Evolutionary conservation across 2,113 vertebrate genomes (phyloP).

Genomic region (Reinhardtius hippoglossoides): DNA sequence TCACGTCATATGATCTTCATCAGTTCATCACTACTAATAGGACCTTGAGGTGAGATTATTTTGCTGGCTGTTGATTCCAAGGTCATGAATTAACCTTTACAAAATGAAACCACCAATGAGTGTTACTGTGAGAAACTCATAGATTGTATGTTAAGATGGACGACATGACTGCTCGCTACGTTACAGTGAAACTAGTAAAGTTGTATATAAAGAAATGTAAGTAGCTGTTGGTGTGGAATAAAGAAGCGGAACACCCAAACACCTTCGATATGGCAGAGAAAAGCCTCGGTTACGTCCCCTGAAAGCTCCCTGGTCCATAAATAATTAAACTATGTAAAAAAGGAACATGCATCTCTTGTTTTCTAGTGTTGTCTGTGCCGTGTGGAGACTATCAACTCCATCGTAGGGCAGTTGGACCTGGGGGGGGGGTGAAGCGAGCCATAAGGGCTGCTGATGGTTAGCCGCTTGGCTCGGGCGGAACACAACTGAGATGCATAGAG

Average conservation of each 20-base stretch:
- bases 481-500: conserved; percentile 41
- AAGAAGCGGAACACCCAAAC: neutral
- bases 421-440: conserved; percentile 43
- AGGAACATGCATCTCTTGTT: neutral
- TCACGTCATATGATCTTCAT: too few species aligned
- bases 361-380: neutral
- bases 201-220: neutral
- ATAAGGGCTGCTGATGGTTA: conserved; percentile 70
- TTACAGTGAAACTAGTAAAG: neutral
- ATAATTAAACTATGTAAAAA: conserved; percentile 13
- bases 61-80: too few species aligned
- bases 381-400: conserved; percentile 37
- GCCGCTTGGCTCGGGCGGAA: conserved; percentile 58
- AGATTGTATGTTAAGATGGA: too few species aligned
- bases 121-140: too few species aligned
- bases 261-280: neutral
- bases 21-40: too few species aligned
- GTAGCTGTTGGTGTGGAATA: neutral
- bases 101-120: too few species aligned
- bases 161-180: too few species aligned
- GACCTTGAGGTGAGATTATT: too few species aligned
- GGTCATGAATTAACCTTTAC: too few species aligned
- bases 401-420: conserved; percentile 38
- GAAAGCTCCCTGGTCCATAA: neutral
- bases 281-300: neutral